These are phyloP conservation scores for Ericerus pela DNA, from an alignment of 1,140 invertebrate species.

Conservation along the genomic window DNA sequence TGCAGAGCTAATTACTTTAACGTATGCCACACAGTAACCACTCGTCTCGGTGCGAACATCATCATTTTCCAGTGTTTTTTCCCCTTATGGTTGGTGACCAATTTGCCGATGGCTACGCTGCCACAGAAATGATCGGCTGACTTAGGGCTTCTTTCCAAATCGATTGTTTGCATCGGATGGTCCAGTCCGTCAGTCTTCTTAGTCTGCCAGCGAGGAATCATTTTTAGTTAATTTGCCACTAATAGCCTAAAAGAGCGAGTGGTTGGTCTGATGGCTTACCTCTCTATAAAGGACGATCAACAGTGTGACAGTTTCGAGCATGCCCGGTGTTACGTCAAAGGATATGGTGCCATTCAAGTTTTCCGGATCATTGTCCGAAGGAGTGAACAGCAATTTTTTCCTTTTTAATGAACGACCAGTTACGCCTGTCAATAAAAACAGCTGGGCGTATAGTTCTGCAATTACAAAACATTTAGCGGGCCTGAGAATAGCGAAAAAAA, in stretches of 20 bases:
- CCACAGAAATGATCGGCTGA: not conserved
- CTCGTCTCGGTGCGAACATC: not conserved
- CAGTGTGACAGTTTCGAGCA: not conserved
- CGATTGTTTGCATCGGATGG: not conserved
- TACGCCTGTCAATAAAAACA: not conserved
- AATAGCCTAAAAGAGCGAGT: not conserved
- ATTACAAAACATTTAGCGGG: not conserved
- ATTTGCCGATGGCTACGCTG: not conserved
- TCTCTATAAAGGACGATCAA: not conserved
- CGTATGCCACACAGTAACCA: not conserved
- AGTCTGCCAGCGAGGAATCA: not conserved
- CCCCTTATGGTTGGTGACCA: not conserved
- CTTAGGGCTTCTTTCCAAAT: not conserved
- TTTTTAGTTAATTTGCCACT: not conserved
- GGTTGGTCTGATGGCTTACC: not conserved
- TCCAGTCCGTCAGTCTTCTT: not conserved
- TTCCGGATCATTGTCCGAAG: not conserved
- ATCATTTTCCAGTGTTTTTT: constrained; percentile 2
- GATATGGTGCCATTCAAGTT: not conserved
- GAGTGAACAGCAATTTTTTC: not conserved
- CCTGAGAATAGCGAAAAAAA: no score
- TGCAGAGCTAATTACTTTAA: no score
- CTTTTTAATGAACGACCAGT: not conserved
- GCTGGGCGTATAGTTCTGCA: not conserved
- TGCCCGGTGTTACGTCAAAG: not conserved